Evolutionary conservation across 2,113 vertebrate genomes (phyloP).

Genomic region (Saguinus imperator): DNA sequence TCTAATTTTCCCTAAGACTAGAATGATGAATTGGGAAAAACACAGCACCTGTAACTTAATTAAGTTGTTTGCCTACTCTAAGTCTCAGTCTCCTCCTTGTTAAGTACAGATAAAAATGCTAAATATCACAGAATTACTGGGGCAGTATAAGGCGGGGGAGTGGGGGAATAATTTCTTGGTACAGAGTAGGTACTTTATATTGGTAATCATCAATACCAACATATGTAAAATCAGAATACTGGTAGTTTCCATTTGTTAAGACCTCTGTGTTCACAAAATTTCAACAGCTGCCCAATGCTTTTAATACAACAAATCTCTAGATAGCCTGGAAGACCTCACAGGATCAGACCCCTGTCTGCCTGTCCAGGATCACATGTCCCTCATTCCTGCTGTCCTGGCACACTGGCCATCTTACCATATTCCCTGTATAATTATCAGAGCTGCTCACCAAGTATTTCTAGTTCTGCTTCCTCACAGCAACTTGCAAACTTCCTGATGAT

Average conservation of each 20-base stretch:
- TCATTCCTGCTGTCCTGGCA: not conserved
- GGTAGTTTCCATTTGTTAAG: not conserved
- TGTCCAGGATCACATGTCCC: not conserved
- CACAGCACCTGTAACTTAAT: not conserved
- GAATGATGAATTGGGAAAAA: not conserved
- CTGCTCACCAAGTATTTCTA: not conserved
- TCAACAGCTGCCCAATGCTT: not conserved
- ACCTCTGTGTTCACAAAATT: not conserved
- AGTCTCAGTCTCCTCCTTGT: not conserved
- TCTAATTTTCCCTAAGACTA: not conserved
- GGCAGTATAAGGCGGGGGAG: too few species aligned
- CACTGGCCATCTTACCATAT: fast-evolving
- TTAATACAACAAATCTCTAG: not conserved
- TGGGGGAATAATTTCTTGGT: not conserved
- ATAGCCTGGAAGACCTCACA: fast-evolving
- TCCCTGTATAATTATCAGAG: not conserved
- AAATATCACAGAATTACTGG: not conserved
- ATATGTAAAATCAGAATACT: not conserved
- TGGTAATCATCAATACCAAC: not conserved
- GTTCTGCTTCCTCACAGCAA: not conserved
- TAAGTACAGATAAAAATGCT: not conserved
- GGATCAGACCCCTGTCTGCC: too few species aligned
- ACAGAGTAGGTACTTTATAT: not conserved
- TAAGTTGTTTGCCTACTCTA: not conserved
- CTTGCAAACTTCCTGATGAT: not conserved